Evolutionary conservation across 2,888 invertebrate genomes (phyloP), one percentile per base, ranked within the genome.

Genomic region (Eudasyphora cyanicolor): DNA sequence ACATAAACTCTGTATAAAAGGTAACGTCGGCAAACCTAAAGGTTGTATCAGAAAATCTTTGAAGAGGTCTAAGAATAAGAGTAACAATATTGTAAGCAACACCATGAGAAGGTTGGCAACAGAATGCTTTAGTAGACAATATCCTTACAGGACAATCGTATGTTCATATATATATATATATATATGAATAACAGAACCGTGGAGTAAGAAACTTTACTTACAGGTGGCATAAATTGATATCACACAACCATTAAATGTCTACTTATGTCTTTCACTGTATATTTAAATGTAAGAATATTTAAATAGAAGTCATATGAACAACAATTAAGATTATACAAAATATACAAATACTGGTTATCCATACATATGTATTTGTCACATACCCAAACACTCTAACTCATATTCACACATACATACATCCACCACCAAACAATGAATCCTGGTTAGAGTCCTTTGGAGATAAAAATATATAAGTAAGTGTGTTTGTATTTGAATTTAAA

Each of bases 91-190:
- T n/a, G 24, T 14, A 7, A 24, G n/a, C 42, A 67, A 45, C 42
- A 54, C 51, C 51, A n/a, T 67, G 14, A 21, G 51, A 71, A 71
- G 54, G 38, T 54, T 35, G 17, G 24, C 19, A 17, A 38, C 21
- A 42, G 57, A 14, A 54, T 38, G 60, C 38, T 60, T 57, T 73
- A 29, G 45, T 17, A 49, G n/a, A n/a, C n/a, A n/a, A n/a, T n/a
- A n/a, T n/a, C n/a, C n/a, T n/a, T n/a, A n/a, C n/a, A n/a, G n/a
- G n/a, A n/a, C n/a, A n/a, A n/a, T n/a, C n/a, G n/a, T n/a, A n/a
- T n/a, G n/a, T n/a, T n/a, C n/a, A n/a, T n/a, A n/a, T n/a, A n/a
- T n/a, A n/a, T n/a, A n/a, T n/a, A n/a, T n/a, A n/a, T n/a, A n/a
- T n/a, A n/a, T n/a, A n/a, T n/a, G n/a, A n/a, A n/a, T n/a, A n/a